Base-by-base conservation (phyloP, 2,888 invertebrate genomes). In the Heliconius cydno region DNA sequence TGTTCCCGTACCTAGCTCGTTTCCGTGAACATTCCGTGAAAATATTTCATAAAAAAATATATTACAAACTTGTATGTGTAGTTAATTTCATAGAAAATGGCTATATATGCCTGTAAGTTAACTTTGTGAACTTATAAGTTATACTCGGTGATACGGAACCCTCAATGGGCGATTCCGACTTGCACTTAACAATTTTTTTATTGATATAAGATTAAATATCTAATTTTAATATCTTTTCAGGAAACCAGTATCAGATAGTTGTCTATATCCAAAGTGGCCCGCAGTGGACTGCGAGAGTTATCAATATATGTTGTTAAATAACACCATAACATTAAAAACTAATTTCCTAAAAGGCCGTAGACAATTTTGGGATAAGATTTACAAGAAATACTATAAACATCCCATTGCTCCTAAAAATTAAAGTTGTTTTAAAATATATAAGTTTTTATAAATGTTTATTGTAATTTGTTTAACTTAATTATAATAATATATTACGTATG, bases 351-450 rank as follows among this genome's bases (percentile, higher is more conserved):
- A 82, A 34, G 79, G 81, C 0, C 86, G 88, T 28, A 67, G 80
- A 12, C 76, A 72, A 15, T 87, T 91, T 80, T 91, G 90, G 90
- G 86, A 89, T 66, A 71, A 79, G 28, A 86, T 91, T 65, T 91
- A 90, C 81, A 80, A 83, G 4, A 84, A 86, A 72, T 81, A 89
- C 81, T 89, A 89, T 63, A 83, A 86, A 9, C 57, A 82, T 5
- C 89, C 90, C 0, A 75, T 83, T 10, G 81, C 88, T 3, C 88
- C 90, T 6, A 73, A 60, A 28, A n/a, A 28, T 22, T 72, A 38
- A 46, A 28, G 38, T 28, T 60, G n/a, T n/a, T n/a, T 6, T 19
- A 34, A 34, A 34, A 34, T 34, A 7, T 34, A 34, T 34, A 34
- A 34, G 7, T 34, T 34, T 34, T 7, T 52, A 52, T 52, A 19